A percentile compares a stretch with the other conserved stretches of the same genome.
Evolutionary conservation across 2,888 invertebrate genomes (phyloP).

Genomic region (Oscheius sp.): DNA sequence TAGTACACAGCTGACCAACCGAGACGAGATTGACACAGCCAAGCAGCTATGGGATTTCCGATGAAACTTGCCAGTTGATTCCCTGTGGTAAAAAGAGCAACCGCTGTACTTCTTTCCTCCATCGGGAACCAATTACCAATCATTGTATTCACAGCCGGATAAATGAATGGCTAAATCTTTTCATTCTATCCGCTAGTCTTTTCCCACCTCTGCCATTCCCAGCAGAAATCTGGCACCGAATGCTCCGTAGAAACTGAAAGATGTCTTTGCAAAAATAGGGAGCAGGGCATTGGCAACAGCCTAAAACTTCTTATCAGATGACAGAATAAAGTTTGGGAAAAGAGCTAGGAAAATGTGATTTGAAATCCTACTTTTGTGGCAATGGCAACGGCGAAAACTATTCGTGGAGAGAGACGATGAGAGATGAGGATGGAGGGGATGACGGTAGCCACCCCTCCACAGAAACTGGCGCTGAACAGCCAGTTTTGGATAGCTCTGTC

Average conservation of each 20-base stretch:
- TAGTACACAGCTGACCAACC: slow-evolving; percentile 32
- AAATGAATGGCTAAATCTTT: slow-evolving; percentile 22
- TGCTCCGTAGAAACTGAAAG: slow-evolving; percentile 15
- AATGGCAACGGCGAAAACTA: slow-evolving; percentile 22
- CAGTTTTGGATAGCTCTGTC: slow-evolving; percentile 31
- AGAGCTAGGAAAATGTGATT: not conserved
- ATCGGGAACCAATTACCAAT: slow-evolving; percentile 25
- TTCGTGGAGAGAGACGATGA: slow-evolving; percentile 29
- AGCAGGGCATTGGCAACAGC: slow-evolving; percentile 19
- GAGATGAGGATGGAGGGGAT: slow-evolving; percentile 48
- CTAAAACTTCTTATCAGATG: slow-evolving; percentile 1
- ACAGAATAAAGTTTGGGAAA: not conserved
- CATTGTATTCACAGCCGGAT: slow-evolving; percentile 32
- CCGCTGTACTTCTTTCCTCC: slow-evolving; percentile 31
- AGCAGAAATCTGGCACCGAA: slow-evolving; percentile 27
- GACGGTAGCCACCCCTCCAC: slow-evolving; percentile 45
- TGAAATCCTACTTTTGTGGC: slow-evolving; percentile 15
- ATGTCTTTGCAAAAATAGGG: slow-evolving; percentile 10
- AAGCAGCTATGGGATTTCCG: slow-evolving; percentile 27
- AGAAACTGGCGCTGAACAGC: slow-evolving; percentile 53
- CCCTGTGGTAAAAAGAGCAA: slow-evolving; percentile 30
- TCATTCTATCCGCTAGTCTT: not conserved
- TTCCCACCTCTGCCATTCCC: slow-evolving; percentile 27
- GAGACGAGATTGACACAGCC: slow-evolving; percentile 16
- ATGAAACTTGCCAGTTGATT: slow-evolving; percentile 31